Evolutionary conservation across 2,797 vertebrate genomes (phyloP).

Genomic region (Natrix natrix): DNA sequence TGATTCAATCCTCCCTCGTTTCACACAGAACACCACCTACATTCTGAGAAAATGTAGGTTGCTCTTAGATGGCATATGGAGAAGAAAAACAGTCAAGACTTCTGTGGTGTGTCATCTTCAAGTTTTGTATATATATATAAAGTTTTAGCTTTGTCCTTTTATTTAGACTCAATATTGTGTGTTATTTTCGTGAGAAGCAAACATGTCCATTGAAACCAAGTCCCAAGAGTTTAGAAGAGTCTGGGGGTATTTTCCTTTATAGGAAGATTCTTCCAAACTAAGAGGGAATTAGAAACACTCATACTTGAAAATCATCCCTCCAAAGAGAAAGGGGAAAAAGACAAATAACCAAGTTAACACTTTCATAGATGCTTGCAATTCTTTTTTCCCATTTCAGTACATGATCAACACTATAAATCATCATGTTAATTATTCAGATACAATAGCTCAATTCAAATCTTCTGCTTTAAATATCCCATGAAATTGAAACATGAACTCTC

Average conservation of each 20-base stretch:
- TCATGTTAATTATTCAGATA: not conserved
- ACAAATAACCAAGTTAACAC: not conserved
- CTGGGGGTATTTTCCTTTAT: not conserved
- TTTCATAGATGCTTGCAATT: not conserved
- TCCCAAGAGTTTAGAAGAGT: not conserved
- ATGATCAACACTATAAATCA: not conserved
- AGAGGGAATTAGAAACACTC: not conserved
- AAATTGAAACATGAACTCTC: not conserved
- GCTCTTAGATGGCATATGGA: not conserved
- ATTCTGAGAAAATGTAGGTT: not conserved
- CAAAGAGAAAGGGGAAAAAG: not conserved
- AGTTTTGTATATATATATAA: not conserved
- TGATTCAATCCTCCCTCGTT: not conserved
- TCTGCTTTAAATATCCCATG: not conserved
- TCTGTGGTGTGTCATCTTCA: not conserved
- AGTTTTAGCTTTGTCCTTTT: not conserved
- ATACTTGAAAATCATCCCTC: not conserved
- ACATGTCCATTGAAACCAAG: not conserved
- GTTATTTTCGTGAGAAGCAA: not conserved
- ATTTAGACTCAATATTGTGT: not conserved
- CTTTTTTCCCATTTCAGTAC: not conserved
- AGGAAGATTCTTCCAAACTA: not conserved
- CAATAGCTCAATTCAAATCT: not conserved
- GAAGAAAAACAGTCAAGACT: not conserved
- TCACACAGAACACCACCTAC: not conserved